A percentile compares a stretch with the other conserved stretches of the same genome.
These are phyloP conservation scores for Poeciliopsis retropinna DNA, from an alignment of 2,113 vertebrate genomes.

Conservation along the genomic window DNA sequence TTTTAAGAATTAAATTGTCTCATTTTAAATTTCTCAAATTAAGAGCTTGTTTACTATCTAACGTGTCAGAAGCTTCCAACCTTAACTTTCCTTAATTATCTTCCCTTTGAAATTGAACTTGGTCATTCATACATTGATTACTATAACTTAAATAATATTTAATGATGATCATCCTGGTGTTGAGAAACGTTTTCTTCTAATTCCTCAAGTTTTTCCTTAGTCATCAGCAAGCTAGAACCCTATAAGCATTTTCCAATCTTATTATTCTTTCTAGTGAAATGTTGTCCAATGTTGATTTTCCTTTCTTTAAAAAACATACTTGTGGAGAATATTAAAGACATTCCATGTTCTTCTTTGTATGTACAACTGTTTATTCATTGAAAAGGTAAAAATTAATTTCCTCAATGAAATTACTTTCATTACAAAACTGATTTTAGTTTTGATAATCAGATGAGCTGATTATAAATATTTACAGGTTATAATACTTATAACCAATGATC, in stretches of 20 bases:
- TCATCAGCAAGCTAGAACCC: background rate
- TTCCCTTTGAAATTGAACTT: background rate
- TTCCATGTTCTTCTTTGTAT: background rate
- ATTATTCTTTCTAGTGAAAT: no score
- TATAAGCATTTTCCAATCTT: no score
- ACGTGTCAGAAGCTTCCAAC: no score
- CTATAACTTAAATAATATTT: background rate
- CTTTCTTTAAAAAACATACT: no score
- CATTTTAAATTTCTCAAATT: no score
- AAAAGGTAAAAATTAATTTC: background rate
- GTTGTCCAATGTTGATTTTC: no score
- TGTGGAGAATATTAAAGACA: no score
- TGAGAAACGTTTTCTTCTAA: background rate
- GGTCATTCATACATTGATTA: background rate
- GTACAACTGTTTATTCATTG: background rate
- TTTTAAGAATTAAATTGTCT: no score
- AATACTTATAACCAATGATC: no score
- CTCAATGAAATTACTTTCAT: background rate
- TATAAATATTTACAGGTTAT: no score
- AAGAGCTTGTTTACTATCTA: no score
- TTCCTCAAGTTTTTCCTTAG: background rate
- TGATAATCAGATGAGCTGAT: background rate
- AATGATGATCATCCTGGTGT: background rate
- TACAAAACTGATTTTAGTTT: background rate
- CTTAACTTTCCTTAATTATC: no score